A percentile compares a stretch with the other conserved stretches of the same genome.
phyloP scores from a whole-genome alignment of 2,113 vertebrate species.

The Pogonocichla stellata region DNA sequence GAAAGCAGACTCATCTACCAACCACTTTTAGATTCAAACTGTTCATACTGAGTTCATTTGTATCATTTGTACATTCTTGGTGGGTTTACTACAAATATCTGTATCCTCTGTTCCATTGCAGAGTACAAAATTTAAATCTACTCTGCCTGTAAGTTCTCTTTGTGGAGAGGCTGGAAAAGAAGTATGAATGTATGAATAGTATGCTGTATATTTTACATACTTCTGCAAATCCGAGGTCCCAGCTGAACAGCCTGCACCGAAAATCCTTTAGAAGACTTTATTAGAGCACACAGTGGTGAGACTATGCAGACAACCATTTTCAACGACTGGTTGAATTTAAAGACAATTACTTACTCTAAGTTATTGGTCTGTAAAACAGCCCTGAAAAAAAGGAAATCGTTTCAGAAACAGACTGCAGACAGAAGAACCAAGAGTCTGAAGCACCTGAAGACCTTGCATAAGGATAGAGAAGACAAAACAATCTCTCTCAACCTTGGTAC shows the following conservation, averaged over 20 bases:
- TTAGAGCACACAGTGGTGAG: not conserved
- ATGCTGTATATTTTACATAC: not conserved
- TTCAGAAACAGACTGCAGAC: not conserved
- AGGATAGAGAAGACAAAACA: not conserved
- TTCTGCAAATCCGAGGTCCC: not conserved
- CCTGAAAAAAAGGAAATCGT: not conserved
- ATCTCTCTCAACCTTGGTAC: not conserved
- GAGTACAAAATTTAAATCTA: not conserved
- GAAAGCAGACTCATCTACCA: not conserved
- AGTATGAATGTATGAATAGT: not conserved
- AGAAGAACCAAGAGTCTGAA: not conserved
- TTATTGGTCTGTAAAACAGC: conserved; percentile 15
- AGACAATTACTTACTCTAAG: not conserved
- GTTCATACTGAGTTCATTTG: not conserved
- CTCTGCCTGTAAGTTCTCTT: not conserved
- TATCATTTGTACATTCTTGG: not conserved
- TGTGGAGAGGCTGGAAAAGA: not conserved
- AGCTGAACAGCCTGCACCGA: not conserved
- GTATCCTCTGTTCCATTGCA: not conserved
- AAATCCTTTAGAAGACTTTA: not conserved
- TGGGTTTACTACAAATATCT: not conserved
- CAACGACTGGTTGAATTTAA: not conserved
- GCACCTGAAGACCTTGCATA: not conserved
- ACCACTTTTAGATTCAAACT: not conserved
- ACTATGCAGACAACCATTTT: not conserved